Percentiles rank a stretch among this genome's conserved stretches.
phyloP scores from a whole-genome alignment of 2,888 invertebrate species.

The Oligia strigilis region DNA sequence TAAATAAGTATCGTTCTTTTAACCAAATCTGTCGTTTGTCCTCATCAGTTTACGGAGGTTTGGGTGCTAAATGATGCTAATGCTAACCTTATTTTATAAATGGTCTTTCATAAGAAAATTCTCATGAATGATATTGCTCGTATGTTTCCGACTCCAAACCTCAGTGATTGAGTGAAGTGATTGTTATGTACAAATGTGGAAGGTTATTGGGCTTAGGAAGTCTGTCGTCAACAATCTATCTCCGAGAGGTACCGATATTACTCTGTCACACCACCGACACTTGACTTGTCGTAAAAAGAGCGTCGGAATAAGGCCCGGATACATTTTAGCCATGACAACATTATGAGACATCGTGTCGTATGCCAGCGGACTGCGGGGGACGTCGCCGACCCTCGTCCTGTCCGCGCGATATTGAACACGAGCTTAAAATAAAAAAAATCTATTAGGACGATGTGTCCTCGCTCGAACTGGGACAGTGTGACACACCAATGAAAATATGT shows the following conservation, averaged over 20 bases:
- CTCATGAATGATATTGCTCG: background rate
- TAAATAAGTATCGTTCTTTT: background rate
- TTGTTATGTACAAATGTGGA: background rate
- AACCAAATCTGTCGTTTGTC: background rate
- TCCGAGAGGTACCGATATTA: background rate
- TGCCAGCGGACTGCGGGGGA: background rate
- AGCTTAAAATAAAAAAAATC: slow-evolving; percentile 58
- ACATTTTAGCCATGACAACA: slow-evolving; percentile 20
- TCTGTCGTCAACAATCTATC: background rate
- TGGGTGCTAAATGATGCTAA: background rate
- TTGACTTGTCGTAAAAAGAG: slow-evolving; percentile 12
- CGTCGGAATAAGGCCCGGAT: background rate
- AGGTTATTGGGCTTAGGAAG: background rate
- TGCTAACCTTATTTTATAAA: no score
- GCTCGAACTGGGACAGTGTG: slow-evolving; percentile 5
- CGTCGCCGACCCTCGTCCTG: slow-evolving; percentile 47
- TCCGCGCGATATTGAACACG: slow-evolving; percentile 28
- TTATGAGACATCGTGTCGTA: slow-evolving; percentile 28
- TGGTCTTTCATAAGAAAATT: background rate
- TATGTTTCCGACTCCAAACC: background rate
- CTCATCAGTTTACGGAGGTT: background rate
- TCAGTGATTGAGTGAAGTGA: background rate
- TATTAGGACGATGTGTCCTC: slow-evolving; percentile 41
- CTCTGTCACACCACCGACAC: background rate
- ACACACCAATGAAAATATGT: background rate